Evolutionary conservation across 2,113 vertebrate species (phyloP).

Genomic region (Syrrhaptes paradoxus): DNA sequence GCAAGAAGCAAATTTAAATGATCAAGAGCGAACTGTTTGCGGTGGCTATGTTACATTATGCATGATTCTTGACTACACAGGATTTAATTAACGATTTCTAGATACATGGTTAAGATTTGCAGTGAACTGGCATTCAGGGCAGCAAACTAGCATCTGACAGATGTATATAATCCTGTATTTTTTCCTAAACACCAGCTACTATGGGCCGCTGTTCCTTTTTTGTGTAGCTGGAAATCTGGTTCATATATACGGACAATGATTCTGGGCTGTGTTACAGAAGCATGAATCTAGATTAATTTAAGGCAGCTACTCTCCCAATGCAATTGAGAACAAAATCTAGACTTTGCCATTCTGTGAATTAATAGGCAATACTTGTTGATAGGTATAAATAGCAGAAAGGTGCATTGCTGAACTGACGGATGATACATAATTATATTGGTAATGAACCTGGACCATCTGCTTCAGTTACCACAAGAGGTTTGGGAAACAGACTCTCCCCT

Average conservation of each 20-base stretch:
- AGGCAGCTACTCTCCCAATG: background rate
- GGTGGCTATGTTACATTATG: slow-evolving; percentile 57
- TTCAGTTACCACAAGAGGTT: background rate
- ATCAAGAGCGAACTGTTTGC: background rate
- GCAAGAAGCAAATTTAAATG: slow-evolving; percentile 44
- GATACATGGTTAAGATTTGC: background rate
- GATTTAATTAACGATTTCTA: slow-evolving; percentile 47
- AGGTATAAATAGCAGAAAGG: background rate
- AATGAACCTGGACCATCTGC: background rate
- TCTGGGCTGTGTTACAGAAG: background rate
- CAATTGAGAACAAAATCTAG: background rate
- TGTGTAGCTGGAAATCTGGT: background rate
- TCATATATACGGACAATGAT: background rate
- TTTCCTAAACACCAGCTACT: background rate
- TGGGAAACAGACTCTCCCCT: background rate
- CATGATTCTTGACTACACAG: slow-evolving; percentile 25
- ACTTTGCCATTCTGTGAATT: background rate
- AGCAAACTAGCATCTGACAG: background rate
- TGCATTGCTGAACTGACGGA: background rate
- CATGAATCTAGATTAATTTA: background rate
- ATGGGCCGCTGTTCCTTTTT: background rate
- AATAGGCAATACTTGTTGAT: background rate
- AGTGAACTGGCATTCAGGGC: background rate
- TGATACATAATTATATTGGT: background rate
- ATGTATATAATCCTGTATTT: background rate